A percentile compares a stretch with the other conserved stretches of the same genome.
Conservation (phyloP, 2,797 vertebrate genomes). For the Anguilla obscura region DNA sequence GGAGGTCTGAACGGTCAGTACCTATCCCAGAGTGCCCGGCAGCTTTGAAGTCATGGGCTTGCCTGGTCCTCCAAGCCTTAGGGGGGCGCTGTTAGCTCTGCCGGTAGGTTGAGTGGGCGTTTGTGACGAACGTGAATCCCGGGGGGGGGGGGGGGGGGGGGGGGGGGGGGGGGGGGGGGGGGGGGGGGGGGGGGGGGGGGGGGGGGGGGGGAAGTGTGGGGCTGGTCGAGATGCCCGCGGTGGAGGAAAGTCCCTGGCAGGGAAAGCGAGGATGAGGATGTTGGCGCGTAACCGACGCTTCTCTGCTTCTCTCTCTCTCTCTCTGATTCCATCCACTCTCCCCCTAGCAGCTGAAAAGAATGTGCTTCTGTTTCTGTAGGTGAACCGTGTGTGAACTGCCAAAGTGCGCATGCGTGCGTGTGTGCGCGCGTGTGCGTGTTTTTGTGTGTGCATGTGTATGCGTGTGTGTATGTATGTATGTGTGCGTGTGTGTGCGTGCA, state of each 20-base stretch:
- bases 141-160: too few relatives aligned
- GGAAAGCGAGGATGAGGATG: background rate
- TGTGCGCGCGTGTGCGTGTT: constrained; percentile 5
- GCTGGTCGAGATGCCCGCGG: background rate
- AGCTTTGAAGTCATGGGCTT: background rate
- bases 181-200: too few relatives aligned
- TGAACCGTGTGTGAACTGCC: background rate
- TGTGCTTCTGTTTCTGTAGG: background rate
- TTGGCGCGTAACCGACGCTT: background rate
- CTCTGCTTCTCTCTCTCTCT: background rate
- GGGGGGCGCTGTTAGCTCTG: background rate
- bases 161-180: too few relatives aligned
- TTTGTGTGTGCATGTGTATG: constrained; percentile 13
- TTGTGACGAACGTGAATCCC: background rate
- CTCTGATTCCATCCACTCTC: background rate
- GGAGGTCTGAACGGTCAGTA: background rate
- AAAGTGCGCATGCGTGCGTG: background rate
- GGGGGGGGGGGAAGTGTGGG: background rate
- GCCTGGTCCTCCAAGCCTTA: background rate
- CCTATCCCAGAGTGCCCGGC: background rate
- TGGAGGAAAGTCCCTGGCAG: background rate
- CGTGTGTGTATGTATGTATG: constrained; percentile 24
- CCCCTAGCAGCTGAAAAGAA: background rate
- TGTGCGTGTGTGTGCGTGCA: constrained; percentile 9
- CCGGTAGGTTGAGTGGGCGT: background rate